Evolutionary conservation across 2,797 vertebrate species (phyloP), one percentile per base, ranked within the genome.

Genomic region (Tachyglossus aculeatus): DNA sequence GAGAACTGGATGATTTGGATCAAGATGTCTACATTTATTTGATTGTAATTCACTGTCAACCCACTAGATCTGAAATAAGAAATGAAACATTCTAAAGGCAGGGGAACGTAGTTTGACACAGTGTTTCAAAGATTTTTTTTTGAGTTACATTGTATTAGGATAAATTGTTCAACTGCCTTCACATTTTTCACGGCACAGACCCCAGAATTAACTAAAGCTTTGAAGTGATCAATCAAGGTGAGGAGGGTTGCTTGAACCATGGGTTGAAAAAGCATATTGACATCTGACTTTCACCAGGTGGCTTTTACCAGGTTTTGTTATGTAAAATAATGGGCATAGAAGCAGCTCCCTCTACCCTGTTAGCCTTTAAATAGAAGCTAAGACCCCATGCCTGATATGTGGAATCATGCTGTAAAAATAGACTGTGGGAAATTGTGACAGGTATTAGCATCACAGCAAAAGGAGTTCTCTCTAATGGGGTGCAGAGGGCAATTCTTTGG

Each of bases 141-240:
- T 18, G 5, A 89, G 86, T 86, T 78, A 77, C 78, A 75, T 83
- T 75, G 10, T 44, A 82, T 86, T 82, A 84, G 52, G 41, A 83
- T 69, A 61, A 34, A n/a, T 41, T 72, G 67, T 56, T 86, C 76
- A 81, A 3, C 53, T 77, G 74, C 57, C 62, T 84, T 80, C 80
- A 82, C 73, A 63, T 58, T 83, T 44, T 52, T 43, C 55, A 2
- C 51, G 76, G 34, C 71, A 45, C 38, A 51, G 61, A 70, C 67
- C 70, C 72, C 67, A 78, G 64, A 66, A 57, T 18, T 34, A 74
- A 43, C 24, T 67, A 74, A 70, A 24, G 47, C 61, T 76, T 71
- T 73, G 53, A 40, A 65, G 43, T 80, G 67, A 48, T 62, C 14
- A 68, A 77, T 78, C 37, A 19, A 16, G 58, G 14, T 60, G 44